phyloP scores from a whole-genome alignment of 2,113 vertebrate species.

The Engystomops pustulosus region DNA sequence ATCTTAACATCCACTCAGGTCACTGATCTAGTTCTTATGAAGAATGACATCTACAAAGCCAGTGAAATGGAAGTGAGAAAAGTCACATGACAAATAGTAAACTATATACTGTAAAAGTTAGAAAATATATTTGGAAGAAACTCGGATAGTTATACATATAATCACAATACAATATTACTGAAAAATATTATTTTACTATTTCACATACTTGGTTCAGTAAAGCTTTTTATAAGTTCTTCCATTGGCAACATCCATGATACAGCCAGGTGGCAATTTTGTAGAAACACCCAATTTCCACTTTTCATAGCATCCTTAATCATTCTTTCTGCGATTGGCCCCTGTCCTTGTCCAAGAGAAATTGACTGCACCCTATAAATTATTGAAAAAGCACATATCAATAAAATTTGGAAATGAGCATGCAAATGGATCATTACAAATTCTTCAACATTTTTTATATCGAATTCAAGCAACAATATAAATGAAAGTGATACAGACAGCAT shows the following conservation, averaged over 20 bases:
- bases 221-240: slow-evolving; percentile 86
- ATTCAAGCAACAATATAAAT: neutral
- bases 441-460: neutral
- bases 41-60: slow-evolving; percentile 18
- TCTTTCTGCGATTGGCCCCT: slow-evolving; percentile 83
- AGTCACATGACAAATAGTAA: neutral
- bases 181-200: neutral
- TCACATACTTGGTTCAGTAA: slow-evolving; percentile 77
- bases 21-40: neutral
- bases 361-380: slow-evolving; percentile 75
- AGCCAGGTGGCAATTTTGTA: slow-evolving; percentile 84
- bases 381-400: neutral
- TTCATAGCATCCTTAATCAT: slow-evolving; percentile 78
- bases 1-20: neutral
- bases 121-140: no score
- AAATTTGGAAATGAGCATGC: neutral
- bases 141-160: neutral
- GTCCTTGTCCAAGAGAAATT: slow-evolving; percentile 85
- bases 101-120: neutral
- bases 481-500: neutral
- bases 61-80: neutral
- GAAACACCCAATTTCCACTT: slow-evolving; percentile 81
- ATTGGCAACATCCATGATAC: slow-evolving; percentile 85
- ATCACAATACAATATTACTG: neutral
- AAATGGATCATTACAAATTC: neutral